Evolutionary conservation across 2,797 vertebrate genomes (phyloP).

Genomic region (Aldrovandia affinis): DNA sequence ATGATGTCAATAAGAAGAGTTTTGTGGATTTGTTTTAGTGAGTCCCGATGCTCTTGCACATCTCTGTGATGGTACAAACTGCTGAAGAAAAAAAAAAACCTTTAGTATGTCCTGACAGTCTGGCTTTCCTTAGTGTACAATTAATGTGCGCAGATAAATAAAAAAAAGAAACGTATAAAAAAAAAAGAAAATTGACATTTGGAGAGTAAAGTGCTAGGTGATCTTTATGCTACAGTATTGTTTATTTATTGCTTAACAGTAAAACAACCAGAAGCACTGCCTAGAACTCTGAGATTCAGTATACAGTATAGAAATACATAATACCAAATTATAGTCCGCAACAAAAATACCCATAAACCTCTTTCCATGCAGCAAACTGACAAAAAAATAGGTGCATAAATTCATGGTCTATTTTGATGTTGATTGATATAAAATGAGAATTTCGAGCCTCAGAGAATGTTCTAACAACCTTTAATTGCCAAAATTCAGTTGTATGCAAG

Average conservation of each 20-base stretch:
- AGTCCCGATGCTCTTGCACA: not conserved
- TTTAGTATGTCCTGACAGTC: not conserved
- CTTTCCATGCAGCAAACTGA: conserved; percentile 9
- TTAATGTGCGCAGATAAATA: conserved; percentile 11
- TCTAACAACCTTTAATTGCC: conserved; percentile 10
- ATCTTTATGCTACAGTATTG: conserved; percentile 31
- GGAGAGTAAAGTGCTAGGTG: conserved; percentile 37
- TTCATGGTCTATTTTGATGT: not conserved
- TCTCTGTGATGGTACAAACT: not conserved
- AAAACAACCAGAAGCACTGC: conserved; percentile 21
- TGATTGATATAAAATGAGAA: not conserved
- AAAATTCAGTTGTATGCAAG: conserved; percentile 21
- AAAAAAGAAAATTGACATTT: conserved; percentile 16
- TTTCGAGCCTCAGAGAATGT: not conserved
- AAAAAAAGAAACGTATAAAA: conserved; percentile 21
- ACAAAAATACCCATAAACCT: not conserved
- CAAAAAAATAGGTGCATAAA: conserved; percentile 25
- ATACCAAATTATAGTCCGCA: not conserved
- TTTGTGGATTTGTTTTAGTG: not conserved
- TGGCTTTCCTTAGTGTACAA: conserved; percentile 27
- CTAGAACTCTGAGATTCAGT: not conserved
- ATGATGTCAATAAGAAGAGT: not conserved
- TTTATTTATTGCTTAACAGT: conserved; percentile 35
- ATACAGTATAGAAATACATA: conserved; percentile 3
- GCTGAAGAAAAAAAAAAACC: not conserved